These are phyloP conservation scores for Agonopterix alstromeriana DNA, from an alignment of 2,888 invertebrate genomes.

Conservation along the genomic window DNA sequence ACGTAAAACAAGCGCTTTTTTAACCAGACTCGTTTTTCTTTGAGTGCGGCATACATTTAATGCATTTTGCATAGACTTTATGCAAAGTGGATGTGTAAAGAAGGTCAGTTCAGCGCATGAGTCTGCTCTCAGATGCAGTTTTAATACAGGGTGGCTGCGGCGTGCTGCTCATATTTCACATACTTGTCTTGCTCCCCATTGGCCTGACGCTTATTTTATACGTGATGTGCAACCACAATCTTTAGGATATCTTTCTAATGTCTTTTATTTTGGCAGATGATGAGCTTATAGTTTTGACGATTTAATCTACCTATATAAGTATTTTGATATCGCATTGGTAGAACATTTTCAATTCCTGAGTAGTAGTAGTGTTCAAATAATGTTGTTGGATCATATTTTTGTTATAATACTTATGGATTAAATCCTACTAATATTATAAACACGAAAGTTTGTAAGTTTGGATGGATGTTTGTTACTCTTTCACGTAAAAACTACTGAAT, in stretches of 20 bases:
- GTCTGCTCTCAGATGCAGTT: constrained; percentile 43
- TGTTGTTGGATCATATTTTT: too few species aligned
- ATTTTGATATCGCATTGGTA: too few species aligned
- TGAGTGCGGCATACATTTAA: constrained; percentile 1
- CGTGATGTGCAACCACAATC: constrained; percentile 54
- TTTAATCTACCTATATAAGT: not conserved
- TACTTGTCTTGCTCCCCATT: constrained; percentile 52
- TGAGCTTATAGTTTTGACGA: constrained; percentile 1
- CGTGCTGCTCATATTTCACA: constrained; percentile 53
- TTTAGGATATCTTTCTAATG: constrained; percentile 41
- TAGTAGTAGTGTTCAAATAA: too few species aligned
- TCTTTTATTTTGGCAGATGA: constrained; percentile 32
- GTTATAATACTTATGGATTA: too few species aligned
- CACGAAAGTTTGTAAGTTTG: too few species aligned
- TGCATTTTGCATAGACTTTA: constrained; percentile 6
- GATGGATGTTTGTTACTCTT: too few species aligned
- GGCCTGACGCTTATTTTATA: constrained; percentile 61
- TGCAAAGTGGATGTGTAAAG: constrained; percentile 19
- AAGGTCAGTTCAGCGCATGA: constrained; percentile 26
- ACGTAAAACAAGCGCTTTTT: constrained; percentile 2
- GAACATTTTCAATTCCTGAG: too few species aligned
- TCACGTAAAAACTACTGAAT: too few species aligned
- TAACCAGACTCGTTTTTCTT: not conserved
- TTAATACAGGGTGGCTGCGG: constrained; percentile 38
- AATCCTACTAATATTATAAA: too few species aligned